Percentiles rank a stretch among this genome's conserved stretches.
phyloP scores from a whole-genome alignment of 2,797 vertebrate genomes.

The Cossypha heuglini region DNA sequence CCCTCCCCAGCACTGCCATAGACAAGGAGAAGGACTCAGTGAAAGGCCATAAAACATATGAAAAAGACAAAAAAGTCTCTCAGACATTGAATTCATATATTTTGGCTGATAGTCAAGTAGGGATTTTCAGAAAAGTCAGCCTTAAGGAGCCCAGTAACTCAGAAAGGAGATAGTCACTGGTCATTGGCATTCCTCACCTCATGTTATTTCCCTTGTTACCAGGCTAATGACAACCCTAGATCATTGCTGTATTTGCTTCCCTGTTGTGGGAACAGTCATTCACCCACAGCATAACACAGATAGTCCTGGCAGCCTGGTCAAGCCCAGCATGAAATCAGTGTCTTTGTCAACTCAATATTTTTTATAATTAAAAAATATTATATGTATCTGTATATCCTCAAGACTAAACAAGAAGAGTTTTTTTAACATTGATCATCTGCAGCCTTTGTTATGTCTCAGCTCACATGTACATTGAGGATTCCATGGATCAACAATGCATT shows the following conservation, averaged over 20 bases:
- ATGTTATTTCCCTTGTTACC: background rate
- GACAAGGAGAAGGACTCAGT: background rate
- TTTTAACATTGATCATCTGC: background rate
- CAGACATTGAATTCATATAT: background rate
- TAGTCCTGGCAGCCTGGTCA: background rate
- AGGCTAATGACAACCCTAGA: background rate
- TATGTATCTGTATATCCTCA: background rate
- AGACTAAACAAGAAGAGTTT: background rate
- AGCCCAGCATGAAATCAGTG: background rate
- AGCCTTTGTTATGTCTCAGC: background rate
- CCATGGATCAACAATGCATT: fast-evolving
- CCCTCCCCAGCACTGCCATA: background rate
- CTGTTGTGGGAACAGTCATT: background rate
- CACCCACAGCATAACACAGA: background rate
- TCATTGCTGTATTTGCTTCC: background rate
- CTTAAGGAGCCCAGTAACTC: background rate
- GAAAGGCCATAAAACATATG: background rate
- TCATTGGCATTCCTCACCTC: background rate
- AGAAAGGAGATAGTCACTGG: background rate
- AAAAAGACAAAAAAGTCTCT: background rate
- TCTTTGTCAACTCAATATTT: background rate
- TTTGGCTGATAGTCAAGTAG: background rate
- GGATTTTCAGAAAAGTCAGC: background rate
- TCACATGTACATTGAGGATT: background rate
- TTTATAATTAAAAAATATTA: background rate